Base-by-base conservation (phyloP, 1,140 invertebrate genomes). In the Hestina assimilis region DNA sequence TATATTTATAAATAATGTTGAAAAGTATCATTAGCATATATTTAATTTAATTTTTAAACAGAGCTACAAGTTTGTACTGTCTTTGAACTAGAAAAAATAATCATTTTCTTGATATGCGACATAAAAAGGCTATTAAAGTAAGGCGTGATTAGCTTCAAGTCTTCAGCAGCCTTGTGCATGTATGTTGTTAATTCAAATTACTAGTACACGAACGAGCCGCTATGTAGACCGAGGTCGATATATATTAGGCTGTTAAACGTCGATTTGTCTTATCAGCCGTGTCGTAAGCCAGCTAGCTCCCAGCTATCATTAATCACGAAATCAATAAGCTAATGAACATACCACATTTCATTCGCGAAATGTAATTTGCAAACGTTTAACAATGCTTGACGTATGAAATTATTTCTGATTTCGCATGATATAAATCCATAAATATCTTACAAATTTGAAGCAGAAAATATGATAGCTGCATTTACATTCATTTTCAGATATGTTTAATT, bases 231-330 rank as follows among this genome's bases (percentile, higher is more conserved):
- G 56, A 59, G 56, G 56, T 59, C 56, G 48, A 52, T 52, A 52
- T 59, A 59, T 59, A 59, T 59, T 59, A 59, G 56, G 55, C 47
- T 46, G 47, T 46, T 52, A 52, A 59, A 43, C 47, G 46, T 58
- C 55, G 42, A 52, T 59, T 52, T 59, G 48, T 51, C 56, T 59
- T 59, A 59, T 57, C 35, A 45, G 24, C 19, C 41, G 43, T 52
- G 21, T 51, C 56, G 56, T 48, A 59, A 59, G 35, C 23, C 38
- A 7, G 31, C 20, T 46, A 40, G 47, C 46, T 52, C 38, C 31
- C 15, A 35, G 52, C 52, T 55, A 46, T 38, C 29, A 55, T 55
- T 46, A 46, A 38, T 55, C 41, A 55, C 28, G 21, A 38, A 38
- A 55, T 46, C 52, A 46, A 55, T 55, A 54, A 43, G 29, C 29